Evolutionary conservation across 2,113 vertebrate genomes (phyloP), one percentile per base, ranked within the genome.

Genomic region (Athene cunicularia): DNA sequence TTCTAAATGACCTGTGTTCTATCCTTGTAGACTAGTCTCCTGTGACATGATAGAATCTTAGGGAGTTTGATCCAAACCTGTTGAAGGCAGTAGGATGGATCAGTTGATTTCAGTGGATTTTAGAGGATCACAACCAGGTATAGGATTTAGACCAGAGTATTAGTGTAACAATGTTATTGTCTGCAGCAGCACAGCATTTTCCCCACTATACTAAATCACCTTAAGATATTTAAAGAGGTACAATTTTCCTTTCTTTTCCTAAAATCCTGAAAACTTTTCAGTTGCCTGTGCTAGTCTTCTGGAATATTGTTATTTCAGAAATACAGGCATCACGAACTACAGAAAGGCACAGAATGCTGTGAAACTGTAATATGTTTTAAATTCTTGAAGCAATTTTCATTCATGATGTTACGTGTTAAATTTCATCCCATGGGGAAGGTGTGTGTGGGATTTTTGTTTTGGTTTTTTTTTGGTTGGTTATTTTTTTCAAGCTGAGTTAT

Each of bases 401-500:
- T 72, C 59, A 19, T 82, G 70, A 77, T 64, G 3, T 80, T 94
- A 32, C 17, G 49, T 83, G 35, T 92, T 77, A 86, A 75, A 24
- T 96, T 92, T 86, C 53, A 62, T 64, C 52, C 67, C 35, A 39
- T 7, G 15, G 67, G 49, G 64, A 76, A 88, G 55, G 35, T 71
- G 56, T 45, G 16, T 67, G 70, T 35, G 76, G 14, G 58, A 4
- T 23, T 17, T 66, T 47, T 58, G 33, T 43, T 82, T 91, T 55
- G 17, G 1, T 32, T 80, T 26, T 80, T 80, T 70, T 59, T 80
- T 53, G 5, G 15, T 33, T 80, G 21, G 8, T 73, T 87, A 18
- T 79, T 88, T 94, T 93, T 95, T 77, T 71, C 79, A 90, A 89
- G 47, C 76, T 89, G 73, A 87, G 47, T 74, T 91, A 87, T 93